A percentile compares a stretch with the other conserved stretches of the same genome.
phyloP scores from a whole-genome alignment of 2,888 invertebrate genomes.

The Shargacucullia verbasci region DNA sequence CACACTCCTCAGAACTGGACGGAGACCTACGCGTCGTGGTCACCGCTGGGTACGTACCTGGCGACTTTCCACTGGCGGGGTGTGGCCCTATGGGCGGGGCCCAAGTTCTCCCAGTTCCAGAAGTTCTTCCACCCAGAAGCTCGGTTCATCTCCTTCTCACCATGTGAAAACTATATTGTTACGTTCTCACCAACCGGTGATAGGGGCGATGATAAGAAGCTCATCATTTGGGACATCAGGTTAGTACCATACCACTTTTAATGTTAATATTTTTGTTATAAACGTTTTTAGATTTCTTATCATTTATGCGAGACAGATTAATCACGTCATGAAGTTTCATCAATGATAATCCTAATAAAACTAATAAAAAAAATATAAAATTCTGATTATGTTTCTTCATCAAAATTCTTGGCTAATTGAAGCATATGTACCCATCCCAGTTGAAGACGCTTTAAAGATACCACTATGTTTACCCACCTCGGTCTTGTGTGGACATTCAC shows the following conservation, averaged over 20 bases:
- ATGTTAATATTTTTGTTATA: too few species aligned
- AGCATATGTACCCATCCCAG: too few species aligned
- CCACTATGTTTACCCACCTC: too few species aligned
- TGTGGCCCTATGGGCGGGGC: constrained; percentile 99
- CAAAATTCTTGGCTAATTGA: too few species aligned
- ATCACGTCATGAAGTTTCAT: too few species aligned
- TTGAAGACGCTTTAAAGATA: too few species aligned
- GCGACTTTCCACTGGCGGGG: constrained; percentile 99
- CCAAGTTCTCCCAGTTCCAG: constrained; percentile 96
- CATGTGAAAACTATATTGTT: constrained; percentile 98
- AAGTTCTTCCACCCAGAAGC: constrained; percentile 97
- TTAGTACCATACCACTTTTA: constrained; percentile 56
- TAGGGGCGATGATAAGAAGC: constrained; percentile 92
- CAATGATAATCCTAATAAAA: too few species aligned
- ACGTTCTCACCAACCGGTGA: constrained; percentile 96
- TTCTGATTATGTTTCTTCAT: too few species aligned
- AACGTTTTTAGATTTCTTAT: too few species aligned
- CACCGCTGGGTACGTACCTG: constrained; percentile 98
- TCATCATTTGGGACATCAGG: constrained; percentile 99
- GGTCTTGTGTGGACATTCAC: too few species aligned
- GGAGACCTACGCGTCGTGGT: constrained; percentile 99
- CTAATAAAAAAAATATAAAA: too few species aligned
- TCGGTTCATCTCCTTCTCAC: constrained; percentile 98
- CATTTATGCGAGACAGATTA: too few species aligned
- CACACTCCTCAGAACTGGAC: constrained; percentile 96